Percentiles rank a stretch among this genome's conserved stretches.
phyloP scores from a whole-genome alignment of 1,140 invertebrate genomes.

The Limonius californicus region DNA sequence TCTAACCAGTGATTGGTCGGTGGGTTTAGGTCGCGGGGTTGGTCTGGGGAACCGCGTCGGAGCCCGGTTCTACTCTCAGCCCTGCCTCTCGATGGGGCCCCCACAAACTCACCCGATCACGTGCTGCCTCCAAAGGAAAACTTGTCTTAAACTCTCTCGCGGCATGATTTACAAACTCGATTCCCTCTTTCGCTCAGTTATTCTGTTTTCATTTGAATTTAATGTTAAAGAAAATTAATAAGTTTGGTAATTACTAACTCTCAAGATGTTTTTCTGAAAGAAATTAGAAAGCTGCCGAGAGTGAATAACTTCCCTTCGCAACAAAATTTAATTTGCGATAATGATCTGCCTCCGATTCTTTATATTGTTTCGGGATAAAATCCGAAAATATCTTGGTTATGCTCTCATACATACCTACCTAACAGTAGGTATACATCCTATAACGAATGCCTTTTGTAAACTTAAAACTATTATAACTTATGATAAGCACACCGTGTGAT shows the following conservation, averaged over 20 bases:
- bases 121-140: constrained; percentile 21
- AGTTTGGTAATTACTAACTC: constrained; percentile 10
- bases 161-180: constrained; percentile 23
- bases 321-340: no score
- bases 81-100: constrained; percentile 20
- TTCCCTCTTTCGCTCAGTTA: constrained; percentile 18
- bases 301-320: no score
- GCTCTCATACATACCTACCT: no score
- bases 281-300: no score
- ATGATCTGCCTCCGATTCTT: no score
- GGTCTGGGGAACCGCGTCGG: constrained; percentile 19
- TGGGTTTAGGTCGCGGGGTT: constrained; percentile 40
- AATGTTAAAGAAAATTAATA: constrained; percentile 15
- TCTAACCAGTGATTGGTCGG: constrained; percentile 44
- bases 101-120: constrained; percentile 23
- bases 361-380: no score
- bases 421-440: no score
- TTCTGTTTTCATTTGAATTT: constrained; percentile 18
- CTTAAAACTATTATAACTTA: no score
- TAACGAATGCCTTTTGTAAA: no score
- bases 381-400: no score
- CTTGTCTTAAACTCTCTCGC: constrained; percentile 22
- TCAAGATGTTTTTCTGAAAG: neutral
- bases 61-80: constrained; percentile 9
- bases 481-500: no score